Conservation (phyloP, 1,140 invertebrate species). For the Drosophila mojavensis region DNA sequence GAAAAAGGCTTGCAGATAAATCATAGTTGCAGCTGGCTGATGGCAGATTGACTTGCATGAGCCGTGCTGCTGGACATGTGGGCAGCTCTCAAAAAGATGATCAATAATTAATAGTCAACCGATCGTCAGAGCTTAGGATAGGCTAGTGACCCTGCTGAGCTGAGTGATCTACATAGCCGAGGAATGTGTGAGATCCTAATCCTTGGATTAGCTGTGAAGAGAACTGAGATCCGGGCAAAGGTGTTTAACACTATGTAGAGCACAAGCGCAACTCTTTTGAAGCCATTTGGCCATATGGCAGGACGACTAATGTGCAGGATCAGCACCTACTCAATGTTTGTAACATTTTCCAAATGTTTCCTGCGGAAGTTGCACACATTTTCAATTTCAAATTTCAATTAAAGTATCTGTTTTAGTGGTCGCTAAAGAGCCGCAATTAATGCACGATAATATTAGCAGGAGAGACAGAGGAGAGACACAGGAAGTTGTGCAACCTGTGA, state of each 20-base stretch:
- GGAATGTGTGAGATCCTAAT: background rate
- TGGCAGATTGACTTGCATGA: background rate
- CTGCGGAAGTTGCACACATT: conserved; percentile 69
- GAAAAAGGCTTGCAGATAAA: background rate
- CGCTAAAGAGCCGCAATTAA: conserved; percentile 77
- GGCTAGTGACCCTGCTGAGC: background rate
- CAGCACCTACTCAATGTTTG: conserved; percentile 41
- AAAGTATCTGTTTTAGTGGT: conserved; percentile 51
- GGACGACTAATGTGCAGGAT: conserved; percentile 30
- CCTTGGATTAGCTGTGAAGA: conserved; percentile 5
- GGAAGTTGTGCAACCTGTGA: conserved; percentile 58
- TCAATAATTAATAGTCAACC: background rate
- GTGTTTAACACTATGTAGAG: conserved; percentile 3
- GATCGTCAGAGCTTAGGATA: conserved; percentile 1
- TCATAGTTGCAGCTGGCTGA: conserved; percentile 5
- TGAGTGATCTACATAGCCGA: background rate
- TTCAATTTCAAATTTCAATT: conserved; percentile 54
- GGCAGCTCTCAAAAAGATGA: too few species aligned
- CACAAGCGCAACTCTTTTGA: conserved; percentile 4
- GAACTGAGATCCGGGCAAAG: background rate
- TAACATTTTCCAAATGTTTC: conserved; percentile 62
- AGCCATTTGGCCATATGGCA: conserved; percentile 23
- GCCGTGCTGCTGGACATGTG: background rate
- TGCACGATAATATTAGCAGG: conserved; percentile 34
- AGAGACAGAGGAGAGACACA: conserved; percentile 52